phyloP scores from a whole-genome alignment of 2,113 vertebrate genomes.

The Erythrolamprus reginae region DNA sequence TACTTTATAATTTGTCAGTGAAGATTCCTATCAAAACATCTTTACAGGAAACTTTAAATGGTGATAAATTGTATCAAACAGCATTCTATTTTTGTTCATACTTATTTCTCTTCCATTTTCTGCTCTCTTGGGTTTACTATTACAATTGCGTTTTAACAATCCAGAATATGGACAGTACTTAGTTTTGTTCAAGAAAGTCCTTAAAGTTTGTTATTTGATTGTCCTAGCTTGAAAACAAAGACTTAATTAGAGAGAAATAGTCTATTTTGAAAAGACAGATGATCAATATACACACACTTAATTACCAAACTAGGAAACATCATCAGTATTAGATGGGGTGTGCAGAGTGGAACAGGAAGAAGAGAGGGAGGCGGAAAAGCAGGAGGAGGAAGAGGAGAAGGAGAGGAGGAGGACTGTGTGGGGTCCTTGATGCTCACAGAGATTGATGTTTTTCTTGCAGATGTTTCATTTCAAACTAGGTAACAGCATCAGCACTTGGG shows the following conservation, averaged over 20 bases:
- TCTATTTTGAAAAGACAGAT: neutral
- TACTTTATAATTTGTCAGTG: neutral
- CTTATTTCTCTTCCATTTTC: neutral
- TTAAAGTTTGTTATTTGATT: neutral
- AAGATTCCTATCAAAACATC: neutral
- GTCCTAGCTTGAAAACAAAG: neutral
- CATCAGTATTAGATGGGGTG: no score
- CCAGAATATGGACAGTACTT: neutral
- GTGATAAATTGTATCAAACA: neutral
- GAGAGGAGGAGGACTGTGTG: no score
- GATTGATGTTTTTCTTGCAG: neutral
- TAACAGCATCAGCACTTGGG: neutral
- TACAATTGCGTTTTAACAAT: neutral
- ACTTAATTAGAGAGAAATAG: neutral
- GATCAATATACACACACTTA: no score
- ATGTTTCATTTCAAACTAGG: neutral
- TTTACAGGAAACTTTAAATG: neutral
- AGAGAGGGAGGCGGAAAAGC: no score
- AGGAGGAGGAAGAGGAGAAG: no score
- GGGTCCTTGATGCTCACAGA: no score
- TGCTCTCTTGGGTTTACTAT: neutral
- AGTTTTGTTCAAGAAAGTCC: neutral
- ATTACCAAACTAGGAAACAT: no score
- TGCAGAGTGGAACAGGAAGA: no score
- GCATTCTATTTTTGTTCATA: neutral